phyloP scores from a whole-genome alignment of 2,797 vertebrate genomes.

The Enteromius radiatus region DNA sequence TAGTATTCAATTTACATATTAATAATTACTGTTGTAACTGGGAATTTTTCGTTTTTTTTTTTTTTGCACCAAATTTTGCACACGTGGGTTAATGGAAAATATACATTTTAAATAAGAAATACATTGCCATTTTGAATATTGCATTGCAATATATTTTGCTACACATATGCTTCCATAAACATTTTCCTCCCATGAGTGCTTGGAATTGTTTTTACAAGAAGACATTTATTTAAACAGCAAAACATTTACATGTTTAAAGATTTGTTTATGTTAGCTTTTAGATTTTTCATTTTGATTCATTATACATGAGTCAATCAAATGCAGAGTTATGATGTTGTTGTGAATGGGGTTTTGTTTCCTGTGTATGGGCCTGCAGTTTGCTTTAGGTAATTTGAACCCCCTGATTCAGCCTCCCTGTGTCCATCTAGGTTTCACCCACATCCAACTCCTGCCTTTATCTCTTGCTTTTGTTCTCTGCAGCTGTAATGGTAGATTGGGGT shows the following conservation, averaged over 20 bases:
- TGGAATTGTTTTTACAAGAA: too few species aligned
- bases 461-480: conserved; percentile 34
- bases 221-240: background rate
- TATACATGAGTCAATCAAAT: background rate
- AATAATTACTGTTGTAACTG: too few species aligned
- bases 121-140: too few species aligned
- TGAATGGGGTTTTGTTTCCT: conserved; percentile 35
- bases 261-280: background rate
- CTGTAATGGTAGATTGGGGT: conserved; percentile 41
- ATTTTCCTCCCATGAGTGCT: background rate
- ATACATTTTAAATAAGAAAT: too few species aligned
- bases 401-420: conserved; percentile 16
- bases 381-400: conserved; percentile 39
- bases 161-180: too few species aligned
- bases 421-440: conserved; percentile 27
- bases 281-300: background rate
- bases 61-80: too few species aligned
- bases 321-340: background rate
- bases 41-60: too few species aligned
- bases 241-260: background rate
- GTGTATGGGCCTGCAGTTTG: background rate
- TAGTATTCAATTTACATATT: too few species aligned
- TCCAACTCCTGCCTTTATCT: conserved; percentile 33
- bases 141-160: too few species aligned
- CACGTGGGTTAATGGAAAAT: too few species aligned